Evolutionary conservation across 2,797 vertebrate genomes (phyloP).

Genomic region (Catostomus latipinnis): DNA sequence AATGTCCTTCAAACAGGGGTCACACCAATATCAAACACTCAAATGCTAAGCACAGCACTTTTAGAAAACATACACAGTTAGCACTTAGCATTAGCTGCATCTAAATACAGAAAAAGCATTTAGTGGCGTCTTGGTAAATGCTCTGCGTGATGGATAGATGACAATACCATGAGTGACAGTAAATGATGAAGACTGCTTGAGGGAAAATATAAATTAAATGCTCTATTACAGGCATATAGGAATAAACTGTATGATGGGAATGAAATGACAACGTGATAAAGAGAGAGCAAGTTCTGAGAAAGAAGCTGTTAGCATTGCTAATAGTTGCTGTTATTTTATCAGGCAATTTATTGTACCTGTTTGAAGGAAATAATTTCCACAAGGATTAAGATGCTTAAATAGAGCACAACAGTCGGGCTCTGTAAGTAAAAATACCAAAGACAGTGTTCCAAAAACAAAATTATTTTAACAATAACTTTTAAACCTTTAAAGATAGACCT

Average conservation of each 20-base stretch:
- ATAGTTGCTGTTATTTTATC: conserved; percentile 65
- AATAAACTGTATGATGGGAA: conserved; percentile 71
- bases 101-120: conserved; percentile 8
- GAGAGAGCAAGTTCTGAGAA: conserved; percentile 64
- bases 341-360: conserved; percentile 73
- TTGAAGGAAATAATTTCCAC: conserved; percentile 46
- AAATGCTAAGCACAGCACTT: not conserved
- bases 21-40: not conserved
- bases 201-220: conserved; percentile 70
- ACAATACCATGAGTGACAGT: conserved; percentile 66
- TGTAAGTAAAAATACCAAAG: too few species aligned
- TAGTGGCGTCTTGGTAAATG: conserved; percentile 26
- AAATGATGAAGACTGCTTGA: conserved; percentile 78
- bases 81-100: conserved; percentile 11
- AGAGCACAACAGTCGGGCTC: too few species aligned
- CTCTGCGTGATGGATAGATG: conserved; percentile 55
- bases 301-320: conserved; percentile 68
- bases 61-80: conserved; percentile 11
- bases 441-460: not conserved
- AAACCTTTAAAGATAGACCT: too few species aligned
- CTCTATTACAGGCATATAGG: conserved; percentile 75
- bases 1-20: conserved; percentile 7
- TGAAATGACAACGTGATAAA: conserved; percentile 72
- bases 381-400: not conserved
- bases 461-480: too few species aligned